Percentiles rank a stretch among this genome's conserved stretches.
phyloP scores from a whole-genome alignment of 2,113 vertebrate species.

The Nothobranchius kuhntae region DNA sequence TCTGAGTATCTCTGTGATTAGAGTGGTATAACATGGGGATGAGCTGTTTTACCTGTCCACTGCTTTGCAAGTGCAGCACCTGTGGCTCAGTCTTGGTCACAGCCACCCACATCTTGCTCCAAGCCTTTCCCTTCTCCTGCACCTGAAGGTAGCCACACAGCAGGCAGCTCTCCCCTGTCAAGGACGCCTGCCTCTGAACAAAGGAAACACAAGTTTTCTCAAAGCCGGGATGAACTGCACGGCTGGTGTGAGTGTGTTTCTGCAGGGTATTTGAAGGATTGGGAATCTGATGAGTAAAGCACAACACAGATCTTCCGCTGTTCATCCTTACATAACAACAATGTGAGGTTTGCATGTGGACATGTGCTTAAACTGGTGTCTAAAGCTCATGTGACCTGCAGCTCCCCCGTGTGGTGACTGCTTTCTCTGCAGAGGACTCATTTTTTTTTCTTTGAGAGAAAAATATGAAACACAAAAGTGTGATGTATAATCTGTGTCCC shows the following conservation, averaged over 20 bases:
- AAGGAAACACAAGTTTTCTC: constrained; percentile 1
- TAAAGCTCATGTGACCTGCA: constrained; percentile 7
- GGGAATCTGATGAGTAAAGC: constrained; percentile 33
- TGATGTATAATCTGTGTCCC: not conserved
- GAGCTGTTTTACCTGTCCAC: constrained; percentile 80
- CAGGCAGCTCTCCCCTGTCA: constrained; percentile 79
- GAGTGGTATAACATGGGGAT: no score
- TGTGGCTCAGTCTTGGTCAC: constrained; percentile 84
- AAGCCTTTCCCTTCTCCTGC: constrained; percentile 85
- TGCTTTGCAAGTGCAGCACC: constrained; percentile 83
- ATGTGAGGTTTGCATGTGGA: constrained; percentile 48
- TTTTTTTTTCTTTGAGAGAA: not conserved
- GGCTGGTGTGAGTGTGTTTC: not conserved
- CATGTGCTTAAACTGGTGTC: constrained; percentile 37
- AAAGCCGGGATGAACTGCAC: not conserved
- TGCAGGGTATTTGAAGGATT: constrained; percentile 19
- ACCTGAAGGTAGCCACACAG: constrained; percentile 83
- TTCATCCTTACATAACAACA: constrained; percentile 37
- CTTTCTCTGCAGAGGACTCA: constrained; percentile 2
- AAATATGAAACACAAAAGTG: not conserved
- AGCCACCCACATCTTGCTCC: constrained; percentile 85
- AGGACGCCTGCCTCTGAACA: constrained; percentile 79
- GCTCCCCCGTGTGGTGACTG: constrained; percentile 54
- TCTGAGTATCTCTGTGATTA: no score
- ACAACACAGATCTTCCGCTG: constrained; percentile 11